Conservation (phyloP, 2,888 invertebrate species). For the Meandrusa payeni region DNA sequence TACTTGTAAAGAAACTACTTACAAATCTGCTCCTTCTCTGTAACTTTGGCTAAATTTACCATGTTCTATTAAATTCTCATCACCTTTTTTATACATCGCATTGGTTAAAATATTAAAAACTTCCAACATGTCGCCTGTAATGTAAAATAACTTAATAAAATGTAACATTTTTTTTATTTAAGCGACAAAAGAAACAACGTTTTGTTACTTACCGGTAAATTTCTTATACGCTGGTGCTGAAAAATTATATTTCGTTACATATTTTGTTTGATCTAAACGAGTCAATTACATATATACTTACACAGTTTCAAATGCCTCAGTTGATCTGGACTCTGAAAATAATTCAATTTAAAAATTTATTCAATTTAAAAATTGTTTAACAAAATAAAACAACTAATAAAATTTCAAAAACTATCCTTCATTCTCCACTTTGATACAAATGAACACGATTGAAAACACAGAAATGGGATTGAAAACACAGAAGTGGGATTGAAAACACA, state of each 20-base stretch:
- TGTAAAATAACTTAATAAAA: neutral
- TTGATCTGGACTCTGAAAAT: too few relatives aligned
- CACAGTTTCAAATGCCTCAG: too few relatives aligned
- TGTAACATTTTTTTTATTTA: constrained; percentile 1
- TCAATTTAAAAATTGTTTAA: too few relatives aligned
- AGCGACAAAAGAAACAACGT: too few relatives aligned
- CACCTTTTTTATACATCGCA: constrained; percentile 53
- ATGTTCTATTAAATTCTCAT: constrained; percentile 40
- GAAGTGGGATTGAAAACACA: too few relatives aligned
- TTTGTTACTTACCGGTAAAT: constrained; percentile 46
- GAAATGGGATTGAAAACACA: too few relatives aligned
- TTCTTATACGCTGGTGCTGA: constrained; percentile 53
- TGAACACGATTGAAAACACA: constrained; percentile 60
- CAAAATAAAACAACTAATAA: too few relatives aligned
- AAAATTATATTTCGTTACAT: constrained; percentile 29
- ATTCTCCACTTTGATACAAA: constrained; percentile 62
- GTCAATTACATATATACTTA: too few relatives aligned
- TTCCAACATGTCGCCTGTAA: constrained; percentile 55
- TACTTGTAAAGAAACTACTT: too few relatives aligned
- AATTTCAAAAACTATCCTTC: constrained; percentile 59
- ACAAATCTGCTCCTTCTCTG: constrained; percentile 53
- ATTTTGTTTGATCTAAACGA: too few relatives aligned
- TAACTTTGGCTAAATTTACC: constrained; percentile 56
- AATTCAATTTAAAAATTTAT: too few relatives aligned
- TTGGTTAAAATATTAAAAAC: constrained; percentile 53